Conservation (phyloP, 2,888 invertebrate species). For the Celastrina argiolus region DNA sequence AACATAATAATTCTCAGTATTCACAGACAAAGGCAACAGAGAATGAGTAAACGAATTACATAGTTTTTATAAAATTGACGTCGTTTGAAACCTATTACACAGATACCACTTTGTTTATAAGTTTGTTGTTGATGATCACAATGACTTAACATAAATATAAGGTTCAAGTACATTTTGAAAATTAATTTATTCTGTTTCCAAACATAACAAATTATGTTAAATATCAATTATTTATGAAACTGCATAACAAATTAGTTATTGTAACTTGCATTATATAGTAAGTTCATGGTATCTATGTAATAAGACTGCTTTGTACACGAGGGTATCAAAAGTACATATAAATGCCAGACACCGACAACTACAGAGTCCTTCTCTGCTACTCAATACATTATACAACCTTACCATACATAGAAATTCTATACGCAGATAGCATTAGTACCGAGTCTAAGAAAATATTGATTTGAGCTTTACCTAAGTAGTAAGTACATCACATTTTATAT, state of each 20-base stretch:
- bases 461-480: slow-evolving; percentile 36
- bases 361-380: background rate
- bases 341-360: background rate
- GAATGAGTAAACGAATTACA: background rate
- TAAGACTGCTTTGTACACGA: background rate
- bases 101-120: background rate
- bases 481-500: slow-evolving; percentile 35
- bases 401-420: slow-evolving; percentile 15
- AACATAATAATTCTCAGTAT: slow-evolving; percentile 20
- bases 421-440: slow-evolving; percentile 18
- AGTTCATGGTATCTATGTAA: background rate
- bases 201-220: background rate
- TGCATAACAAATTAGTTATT: background rate
- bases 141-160: background rate
- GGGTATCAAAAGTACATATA: slow-evolving; percentile 9
- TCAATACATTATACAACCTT: slow-evolving; percentile 14
- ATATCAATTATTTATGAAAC: background rate
- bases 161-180: background rate
- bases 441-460: slow-evolving; percentile 28
- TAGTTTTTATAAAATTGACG: background rate
- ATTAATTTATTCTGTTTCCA: background rate
- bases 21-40: slow-evolving; percentile 19
- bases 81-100: background rate
- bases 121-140: background rate
- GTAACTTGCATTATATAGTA: background rate